Conservation (phyloP, 2,113 vertebrate species). For the Xenus cinereus region DNA sequence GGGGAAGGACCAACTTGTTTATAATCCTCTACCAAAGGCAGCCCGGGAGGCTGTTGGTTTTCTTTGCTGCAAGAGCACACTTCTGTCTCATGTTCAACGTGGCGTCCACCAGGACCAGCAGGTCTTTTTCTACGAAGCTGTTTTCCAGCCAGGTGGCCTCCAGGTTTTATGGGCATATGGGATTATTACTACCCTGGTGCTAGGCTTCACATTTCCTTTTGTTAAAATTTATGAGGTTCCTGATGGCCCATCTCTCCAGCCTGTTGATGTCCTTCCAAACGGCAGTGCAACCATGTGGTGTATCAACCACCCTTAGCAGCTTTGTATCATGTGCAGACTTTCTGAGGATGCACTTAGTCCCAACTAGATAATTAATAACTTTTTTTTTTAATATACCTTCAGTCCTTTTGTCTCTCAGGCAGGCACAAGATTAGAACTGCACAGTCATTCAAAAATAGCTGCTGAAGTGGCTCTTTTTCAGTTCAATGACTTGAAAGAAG, state of each 20-base stretch:
- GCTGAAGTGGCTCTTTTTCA: constrained; percentile 8
- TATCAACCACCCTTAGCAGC: not conserved
- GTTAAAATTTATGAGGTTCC: not conserved
- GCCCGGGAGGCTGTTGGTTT: not conserved
- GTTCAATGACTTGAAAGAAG: constrained; percentile 6
- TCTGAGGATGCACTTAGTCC: not conserved
- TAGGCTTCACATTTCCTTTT: not conserved
- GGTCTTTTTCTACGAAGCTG: not conserved
- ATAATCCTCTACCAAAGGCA: not conserved
- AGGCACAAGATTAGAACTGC: not conserved
- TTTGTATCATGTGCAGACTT: not conserved
- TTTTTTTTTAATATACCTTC: not conserved
- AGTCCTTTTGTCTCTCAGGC: not conserved
- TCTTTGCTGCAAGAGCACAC: not conserved
- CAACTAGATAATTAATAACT: not conserved
- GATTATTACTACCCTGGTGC: not conserved
- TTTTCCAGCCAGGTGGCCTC: not conserved
- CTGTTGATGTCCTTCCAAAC: not conserved
- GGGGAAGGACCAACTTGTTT: not conserved
- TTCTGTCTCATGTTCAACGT: not conserved
- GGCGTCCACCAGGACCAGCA: not conserved
- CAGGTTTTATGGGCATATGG: not conserved
- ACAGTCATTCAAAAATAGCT: constrained; percentile 9
- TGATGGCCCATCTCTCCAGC: not conserved
- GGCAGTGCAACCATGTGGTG: not conserved